Base-by-base conservation (phyloP, 2,797 vertebrate species). In the Sebastes diaconus region DNA sequence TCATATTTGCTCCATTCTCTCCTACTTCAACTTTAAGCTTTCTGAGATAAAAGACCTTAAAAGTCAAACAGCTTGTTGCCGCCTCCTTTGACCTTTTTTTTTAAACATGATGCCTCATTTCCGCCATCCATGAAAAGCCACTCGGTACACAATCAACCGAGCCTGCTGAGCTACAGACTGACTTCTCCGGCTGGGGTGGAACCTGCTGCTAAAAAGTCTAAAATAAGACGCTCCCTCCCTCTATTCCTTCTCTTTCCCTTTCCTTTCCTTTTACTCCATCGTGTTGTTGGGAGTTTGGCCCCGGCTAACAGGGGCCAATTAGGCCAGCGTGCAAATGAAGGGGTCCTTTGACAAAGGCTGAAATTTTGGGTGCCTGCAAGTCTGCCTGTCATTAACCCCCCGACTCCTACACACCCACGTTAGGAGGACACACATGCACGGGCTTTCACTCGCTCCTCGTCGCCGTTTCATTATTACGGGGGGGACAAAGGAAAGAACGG, bases 311-410 rank as follows among this genome's bases (percentile, higher is more conserved):
- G 88, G 81, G 86, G 88, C 95, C 95, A 95, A 96, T 93, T 96
- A 92, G 93, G 87, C 92, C 92, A 83, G 75, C 82, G 93, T 83
- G 88, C 93, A 96, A 93, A 96, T 94, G 95, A 96, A 94, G 88
- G 90, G 94, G 93, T 94, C 93, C 94, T 96, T 95, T 94, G 80
- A 94, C 91, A 95, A 87, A 94, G 91, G 93, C 90, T 95, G 93
- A 95, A 88, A 96, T 96, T 96, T 95, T 87, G 92, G 96, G 95
- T 95, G 96, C 94, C 96, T 92, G 92, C 79, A 90, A 93, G 96
- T 96, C 96, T 96, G 94, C 89, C 90, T 87, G 88, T 95, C 79
- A 88, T 94, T 90, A 84, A 77, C 68, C 71, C 77, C 69, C 9
- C 10, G 3, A 87, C 84, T 77, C 80, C 54, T 57, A 36, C 90